These are phyloP conservation scores for Orius insidiosus DNA, from an alignment of 1,140 invertebrate genomes.

Conservation along the genomic window DNA sequence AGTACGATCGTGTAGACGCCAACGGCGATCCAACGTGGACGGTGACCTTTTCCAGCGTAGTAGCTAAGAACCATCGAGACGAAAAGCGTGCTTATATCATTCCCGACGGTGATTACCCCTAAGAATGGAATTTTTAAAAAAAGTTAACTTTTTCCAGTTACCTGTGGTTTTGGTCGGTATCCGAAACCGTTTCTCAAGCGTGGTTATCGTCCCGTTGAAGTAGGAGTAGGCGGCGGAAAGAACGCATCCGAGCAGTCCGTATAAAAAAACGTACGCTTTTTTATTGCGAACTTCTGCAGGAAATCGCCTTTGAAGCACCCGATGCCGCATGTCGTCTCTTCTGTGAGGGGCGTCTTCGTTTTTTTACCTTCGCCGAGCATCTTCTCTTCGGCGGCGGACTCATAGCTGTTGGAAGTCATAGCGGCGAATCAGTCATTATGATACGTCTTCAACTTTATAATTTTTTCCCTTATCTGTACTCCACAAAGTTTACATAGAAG, in stretches of 20 bases:
- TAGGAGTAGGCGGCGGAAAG: slow-evolving; percentile 61
- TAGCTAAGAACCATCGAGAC: slow-evolving; percentile 43
- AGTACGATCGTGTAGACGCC: slow-evolving; percentile 49
- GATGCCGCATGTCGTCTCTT: slow-evolving; percentile 44
- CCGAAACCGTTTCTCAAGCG: slow-evolving; percentile 63
- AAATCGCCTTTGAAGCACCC: slow-evolving; percentile 36
- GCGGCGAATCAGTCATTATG: too few relatives aligned
- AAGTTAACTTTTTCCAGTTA: too few relatives aligned
- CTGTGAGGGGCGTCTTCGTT: slow-evolving; percentile 27
- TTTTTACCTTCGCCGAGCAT: too few relatives aligned
- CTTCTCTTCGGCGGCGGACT: too few relatives aligned
- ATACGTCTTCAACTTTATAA: too few relatives aligned
- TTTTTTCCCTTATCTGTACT: too few relatives aligned
- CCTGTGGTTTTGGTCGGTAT: slow-evolving; percentile 58
- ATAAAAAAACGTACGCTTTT: slow-evolving; percentile 52
- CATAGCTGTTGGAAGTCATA: too few relatives aligned
- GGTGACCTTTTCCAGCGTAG: slow-evolving; percentile 46
- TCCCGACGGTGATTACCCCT: slow-evolving; percentile 53
- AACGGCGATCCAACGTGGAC: slow-evolving; percentile 50
- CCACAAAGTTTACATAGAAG: too few relatives aligned
- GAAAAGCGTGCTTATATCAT: slow-evolving; percentile 41
- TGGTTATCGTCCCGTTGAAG: slow-evolving; percentile 59
- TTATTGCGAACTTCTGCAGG: slow-evolving; percentile 54
- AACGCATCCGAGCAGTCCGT: slow-evolving; percentile 51
- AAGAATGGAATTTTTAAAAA: slow-evolving; percentile 5